Evolutionary conservation across 1,140 invertebrate species (phyloP), one percentile per base, ranked within the genome.

Genomic region (Nebria ingens): DNA sequence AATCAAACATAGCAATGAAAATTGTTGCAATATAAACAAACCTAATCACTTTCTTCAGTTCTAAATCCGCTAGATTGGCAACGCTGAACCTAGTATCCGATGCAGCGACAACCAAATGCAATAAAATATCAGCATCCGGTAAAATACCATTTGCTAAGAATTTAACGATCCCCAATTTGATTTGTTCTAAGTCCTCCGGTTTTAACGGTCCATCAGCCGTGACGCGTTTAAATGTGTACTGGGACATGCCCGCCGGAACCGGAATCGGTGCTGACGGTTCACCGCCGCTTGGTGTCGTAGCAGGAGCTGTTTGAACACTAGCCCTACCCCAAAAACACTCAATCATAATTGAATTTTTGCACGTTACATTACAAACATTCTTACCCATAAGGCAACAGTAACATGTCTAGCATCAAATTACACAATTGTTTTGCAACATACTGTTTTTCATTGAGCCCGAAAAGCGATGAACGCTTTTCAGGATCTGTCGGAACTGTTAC

Each of bases 351-450:
- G n/a, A n/a, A n/a, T n/a, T n/a, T n/a, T n/a, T n/a, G n/a, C n/a
- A n/a, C n/a, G n/a, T n/a, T n/a, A n/a, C n/a, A n/a, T n/a, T 34
- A 49, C 2, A 20, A 34, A 34, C 19, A 25, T n/a, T n/a, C 59
- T 72, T 76, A 91, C 87, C 86, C 86, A 71, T 93, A 96, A 34
- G 91, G 90, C 20, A 95, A 69, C 2, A 95, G 69, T 2, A 96
- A 68, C 21, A 93, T 76, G 73, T 95, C 90, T 55, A 91, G 79
- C 61, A 93, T 80, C 69, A 89, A 84, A 57, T 83, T 82, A 11
- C 90, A 68, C 19, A 95, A 78, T 57, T 86, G 75, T 54, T 82
- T 82, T 6, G 79, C 71, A 29, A 87, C 72, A 58, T 81, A 76
- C 19, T 82, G 82, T 61, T 81, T 80, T 53, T 84, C 80, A 61